Percentiles rank a stretch among this genome's conserved stretches.
phyloP scores from a whole-genome alignment of 2,888 invertebrate genomes.

The Hylaea fasciaria region DNA sequence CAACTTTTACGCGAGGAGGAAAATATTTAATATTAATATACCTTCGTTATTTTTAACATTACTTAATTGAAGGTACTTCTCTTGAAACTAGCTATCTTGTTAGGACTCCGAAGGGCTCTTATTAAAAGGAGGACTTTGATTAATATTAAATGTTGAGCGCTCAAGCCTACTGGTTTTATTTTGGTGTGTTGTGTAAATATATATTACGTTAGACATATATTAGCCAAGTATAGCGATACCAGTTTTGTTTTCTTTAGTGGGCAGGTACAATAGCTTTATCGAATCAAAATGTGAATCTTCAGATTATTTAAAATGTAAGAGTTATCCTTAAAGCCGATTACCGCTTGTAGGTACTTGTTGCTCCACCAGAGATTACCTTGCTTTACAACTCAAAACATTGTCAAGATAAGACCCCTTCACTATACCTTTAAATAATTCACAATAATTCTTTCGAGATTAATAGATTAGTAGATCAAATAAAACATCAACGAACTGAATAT shows the following conservation, averaged over 20 bases:
- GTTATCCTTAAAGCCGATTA: too few species aligned
- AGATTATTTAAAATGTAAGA: too few species aligned
- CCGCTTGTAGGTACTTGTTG: too few species aligned
- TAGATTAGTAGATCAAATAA: not conserved
- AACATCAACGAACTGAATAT: not conserved
- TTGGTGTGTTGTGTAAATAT: too few species aligned
- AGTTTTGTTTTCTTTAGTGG: too few species aligned
- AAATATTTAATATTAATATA: too few species aligned
- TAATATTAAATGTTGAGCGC: not conserved
- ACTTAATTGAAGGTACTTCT: not conserved
- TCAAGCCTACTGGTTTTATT: too few species aligned
- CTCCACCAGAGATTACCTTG: not conserved
- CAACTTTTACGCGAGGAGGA: too few species aligned
- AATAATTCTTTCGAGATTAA: not conserved
- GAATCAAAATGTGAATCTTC: too few species aligned
- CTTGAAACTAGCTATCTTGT: not conserved
- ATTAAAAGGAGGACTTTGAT: not conserved
- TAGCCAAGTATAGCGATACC: too few species aligned
- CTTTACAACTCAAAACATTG: not conserved
- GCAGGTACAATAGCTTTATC: too few species aligned
- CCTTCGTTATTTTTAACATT: not conserved
- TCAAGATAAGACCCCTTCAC: not conserved
- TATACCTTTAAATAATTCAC: not conserved
- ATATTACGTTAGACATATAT: too few species aligned
- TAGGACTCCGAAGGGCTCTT: not conserved